A percentile compares a stretch with the other conserved stretches of the same genome.
phyloP scores from a whole-genome alignment of 2,797 vertebrate species.

The Aythya fuligula region DNA sequence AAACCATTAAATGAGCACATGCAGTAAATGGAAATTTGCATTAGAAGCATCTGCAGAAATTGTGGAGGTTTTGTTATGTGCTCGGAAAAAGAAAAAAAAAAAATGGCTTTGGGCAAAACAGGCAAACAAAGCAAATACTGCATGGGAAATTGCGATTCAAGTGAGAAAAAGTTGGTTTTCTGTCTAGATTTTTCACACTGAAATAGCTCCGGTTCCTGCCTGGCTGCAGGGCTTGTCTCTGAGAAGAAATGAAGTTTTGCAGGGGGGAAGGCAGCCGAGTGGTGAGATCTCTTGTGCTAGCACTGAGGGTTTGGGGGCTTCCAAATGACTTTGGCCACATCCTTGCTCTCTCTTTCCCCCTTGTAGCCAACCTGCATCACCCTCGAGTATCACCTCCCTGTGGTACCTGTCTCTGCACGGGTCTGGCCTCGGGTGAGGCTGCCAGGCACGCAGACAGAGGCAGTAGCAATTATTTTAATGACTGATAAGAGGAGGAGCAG shows the following conservation, averaged over 20 bases:
- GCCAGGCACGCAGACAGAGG: neutral
- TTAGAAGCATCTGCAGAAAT: constrained; percentile 40
- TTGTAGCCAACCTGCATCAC: neutral
- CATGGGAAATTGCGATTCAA: constrained; percentile 6
- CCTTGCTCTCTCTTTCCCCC: neutral
- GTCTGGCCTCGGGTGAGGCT: neutral
- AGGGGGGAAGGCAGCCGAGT: fast-evolving
- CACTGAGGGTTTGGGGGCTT: neutral
- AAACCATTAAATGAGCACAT: constrained; percentile 5
- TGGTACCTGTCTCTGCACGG: fast-evolving
- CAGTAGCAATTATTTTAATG: neutral
- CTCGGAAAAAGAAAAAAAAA: neutral
- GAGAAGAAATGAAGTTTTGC: neutral
- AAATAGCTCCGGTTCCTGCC: neutral
- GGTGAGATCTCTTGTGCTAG: neutral
- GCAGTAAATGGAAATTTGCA: constrained; percentile 1
- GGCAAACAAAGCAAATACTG: constrained; percentile 32
- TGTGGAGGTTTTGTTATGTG: neutral
- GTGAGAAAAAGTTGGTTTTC: constrained; percentile 31
- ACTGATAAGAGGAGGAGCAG: neutral
- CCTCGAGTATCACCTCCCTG: fast-evolving
- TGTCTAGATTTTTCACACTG: neutral
- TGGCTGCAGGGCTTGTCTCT: neutral
- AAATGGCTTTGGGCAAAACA: constrained; percentile 27
- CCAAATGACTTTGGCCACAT: neutral